Evolutionary conservation across 2,113 vertebrate genomes (phyloP).

Genomic region (Falco punctatus): DNA sequence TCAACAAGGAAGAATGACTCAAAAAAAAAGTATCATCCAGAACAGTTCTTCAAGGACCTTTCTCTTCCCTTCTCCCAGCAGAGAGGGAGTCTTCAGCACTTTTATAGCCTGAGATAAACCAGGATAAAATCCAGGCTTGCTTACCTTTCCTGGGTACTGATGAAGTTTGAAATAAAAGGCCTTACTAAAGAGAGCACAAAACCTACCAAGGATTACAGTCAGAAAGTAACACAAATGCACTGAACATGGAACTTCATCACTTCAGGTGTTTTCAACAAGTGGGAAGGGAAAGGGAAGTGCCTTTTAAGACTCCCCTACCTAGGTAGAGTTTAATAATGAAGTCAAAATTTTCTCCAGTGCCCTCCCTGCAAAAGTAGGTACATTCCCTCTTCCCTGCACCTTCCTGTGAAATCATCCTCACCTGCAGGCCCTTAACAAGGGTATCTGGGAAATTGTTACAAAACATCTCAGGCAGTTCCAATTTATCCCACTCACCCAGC

Average conservation of each 20-base stretch:
- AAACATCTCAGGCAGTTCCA: not conserved
- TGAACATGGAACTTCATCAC: not conserved
- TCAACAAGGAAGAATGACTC: not conserved
- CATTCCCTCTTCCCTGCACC: not conserved
- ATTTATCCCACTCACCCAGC: not conserved
- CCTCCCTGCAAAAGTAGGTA: not conserved
- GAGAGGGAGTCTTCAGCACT: not conserved
- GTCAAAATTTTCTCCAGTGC: not conserved
- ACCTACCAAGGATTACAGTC: not conserved
- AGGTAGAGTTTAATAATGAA: not conserved
- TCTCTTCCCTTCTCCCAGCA: not conserved
- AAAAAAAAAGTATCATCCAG: not conserved
- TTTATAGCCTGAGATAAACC: not conserved
- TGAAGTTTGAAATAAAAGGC: not conserved
- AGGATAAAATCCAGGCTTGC: not conserved
- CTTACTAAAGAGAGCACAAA: not conserved
- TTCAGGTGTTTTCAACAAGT: not conserved
- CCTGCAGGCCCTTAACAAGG: not conserved
- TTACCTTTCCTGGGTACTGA: not conserved
- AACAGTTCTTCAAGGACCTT: not conserved
- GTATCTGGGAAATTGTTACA: not conserved
- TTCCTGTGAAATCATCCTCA: not conserved
- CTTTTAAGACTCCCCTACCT: not conserved
- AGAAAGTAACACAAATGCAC: not conserved
- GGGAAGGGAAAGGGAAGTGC: not conserved